These are phyloP conservation scores for Sus cebifrons DNA, from an alignment of 2,797 vertebrate species.

Conservation along the genomic window DNA sequence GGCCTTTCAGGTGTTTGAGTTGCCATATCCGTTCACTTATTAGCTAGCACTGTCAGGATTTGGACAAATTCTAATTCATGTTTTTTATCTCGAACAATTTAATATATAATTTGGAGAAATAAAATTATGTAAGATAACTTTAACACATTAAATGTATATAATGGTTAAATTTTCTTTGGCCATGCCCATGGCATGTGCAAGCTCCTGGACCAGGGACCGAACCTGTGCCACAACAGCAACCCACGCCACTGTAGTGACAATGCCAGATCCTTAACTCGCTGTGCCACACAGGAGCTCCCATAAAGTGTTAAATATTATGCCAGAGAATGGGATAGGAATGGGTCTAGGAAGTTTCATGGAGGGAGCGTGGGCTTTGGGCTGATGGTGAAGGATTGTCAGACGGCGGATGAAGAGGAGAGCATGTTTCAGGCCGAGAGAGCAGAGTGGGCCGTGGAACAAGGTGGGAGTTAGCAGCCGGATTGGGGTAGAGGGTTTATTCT, in stretches of 20 bases:
- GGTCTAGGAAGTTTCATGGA: background rate
- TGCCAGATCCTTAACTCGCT: too few species aligned
- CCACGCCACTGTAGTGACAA: too few species aligned
- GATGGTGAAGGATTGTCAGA: conserved; percentile 25
- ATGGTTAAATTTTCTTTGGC: too few species aligned
- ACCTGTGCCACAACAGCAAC: too few species aligned
- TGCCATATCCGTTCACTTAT: background rate
- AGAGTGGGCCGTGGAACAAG: background rate
- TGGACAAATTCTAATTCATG: conserved; percentile 25
- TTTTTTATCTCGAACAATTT: conserved; percentile 42
- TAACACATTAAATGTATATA: background rate
- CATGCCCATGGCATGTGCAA: too few species aligned
- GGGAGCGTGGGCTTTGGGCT: conserved; percentile 9
- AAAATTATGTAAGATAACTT: conserved; percentile 38
- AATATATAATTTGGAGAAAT: conserved; percentile 26
- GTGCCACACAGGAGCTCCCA: background rate
- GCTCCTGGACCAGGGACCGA: too few species aligned
- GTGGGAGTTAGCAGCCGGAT: background rate
- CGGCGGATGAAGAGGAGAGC: background rate
- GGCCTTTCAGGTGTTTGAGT: conserved; percentile 34
- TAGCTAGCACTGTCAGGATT: background rate
- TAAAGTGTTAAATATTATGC: conserved; percentile 11
- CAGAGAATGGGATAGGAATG: background rate
- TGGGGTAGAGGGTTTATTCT: background rate
- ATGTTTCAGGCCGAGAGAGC: background rate